These are phyloP conservation scores for Lophius americanus DNA, from an alignment of 2,797 vertebrate genomes.

Conservation along the genomic window DNA sequence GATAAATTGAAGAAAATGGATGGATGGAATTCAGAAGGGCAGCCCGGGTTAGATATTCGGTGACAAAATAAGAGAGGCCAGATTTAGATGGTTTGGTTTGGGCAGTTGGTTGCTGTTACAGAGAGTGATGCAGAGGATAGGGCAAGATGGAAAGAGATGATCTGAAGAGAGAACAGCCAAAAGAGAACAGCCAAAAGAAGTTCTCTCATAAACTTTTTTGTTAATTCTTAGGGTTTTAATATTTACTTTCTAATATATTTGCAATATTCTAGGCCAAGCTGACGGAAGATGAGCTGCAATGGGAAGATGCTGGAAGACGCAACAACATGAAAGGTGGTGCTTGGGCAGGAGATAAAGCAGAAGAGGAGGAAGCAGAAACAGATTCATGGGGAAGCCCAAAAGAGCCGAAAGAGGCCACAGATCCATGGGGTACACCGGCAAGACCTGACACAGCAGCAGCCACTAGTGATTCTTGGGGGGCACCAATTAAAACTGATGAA, in stretches of 20 bases:
- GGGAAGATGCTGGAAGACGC: conserved; percentile 74
- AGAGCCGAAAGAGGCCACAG: conserved; percentile 67
- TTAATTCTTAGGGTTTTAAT: too few species aligned
- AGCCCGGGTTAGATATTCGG: too few species aligned
- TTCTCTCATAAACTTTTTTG: too few species aligned
- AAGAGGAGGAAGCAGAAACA: conserved; percentile 38
- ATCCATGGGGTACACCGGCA: conserved; percentile 76
- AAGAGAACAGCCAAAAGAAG: too few species aligned
- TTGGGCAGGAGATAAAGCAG: conserved; percentile 50
- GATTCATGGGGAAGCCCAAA: conserved; percentile 52
- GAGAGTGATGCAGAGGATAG: too few species aligned
- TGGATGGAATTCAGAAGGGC: too few species aligned
- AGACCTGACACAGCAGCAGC: conserved; percentile 36
- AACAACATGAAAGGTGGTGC: neutral
- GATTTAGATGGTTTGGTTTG: too few species aligned
- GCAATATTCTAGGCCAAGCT: conserved; percentile 62
- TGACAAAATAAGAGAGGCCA: too few species aligned
- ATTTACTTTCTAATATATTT: neutral
- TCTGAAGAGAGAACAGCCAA: too few species aligned
- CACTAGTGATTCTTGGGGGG: conserved; percentile 65
- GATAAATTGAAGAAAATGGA: too few species aligned
- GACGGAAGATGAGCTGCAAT: conserved; percentile 73
- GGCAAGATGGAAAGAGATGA: too few species aligned
- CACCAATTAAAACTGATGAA: conserved; percentile 30
- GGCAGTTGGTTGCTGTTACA: too few species aligned